Base-by-base conservation (phyloP, 2,113 vertebrate genomes). In the Callorhinus ursinus region DNA sequence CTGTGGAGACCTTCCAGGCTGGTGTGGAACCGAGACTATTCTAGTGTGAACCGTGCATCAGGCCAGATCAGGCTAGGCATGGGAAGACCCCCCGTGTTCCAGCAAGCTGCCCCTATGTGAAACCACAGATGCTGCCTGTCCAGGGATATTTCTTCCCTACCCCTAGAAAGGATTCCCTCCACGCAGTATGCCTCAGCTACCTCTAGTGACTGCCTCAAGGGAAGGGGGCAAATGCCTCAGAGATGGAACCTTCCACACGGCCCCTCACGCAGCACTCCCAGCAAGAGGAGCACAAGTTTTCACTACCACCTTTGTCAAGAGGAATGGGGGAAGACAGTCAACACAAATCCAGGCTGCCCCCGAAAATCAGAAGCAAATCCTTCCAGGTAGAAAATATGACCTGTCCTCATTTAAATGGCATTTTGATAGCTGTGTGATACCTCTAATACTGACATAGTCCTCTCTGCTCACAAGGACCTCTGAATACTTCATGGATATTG, bases 381-480 rank as follows among this genome's bases (percentile, higher is more conserved):
- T 86, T 86, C 28, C 49, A 80, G 55, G 61, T 67, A 28, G 65
- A 77, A 95, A 96, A 96, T 87, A 84, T 18, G 51, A 95, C 53
- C 83, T 77, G 67, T 74, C 33, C 55, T 82, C 88, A 51, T 33
- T 24, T 89, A 96, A 93, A 61, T 92, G 80, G 74, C 83, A 82
- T 96, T 92, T 92, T 84, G 72, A 89, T 83, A 18, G 51, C 84
- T 92, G n/a, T 92, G 84, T 71, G 51, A 93, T 33, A 59, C 63
- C 42, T 69, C 42, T 95, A 80, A 96, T 83, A 95, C 61, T 86
- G 91, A 97, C 67, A 83, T 55, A 88, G 87, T 82, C 85, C 82
- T 93, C 53, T 82, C 65, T 94, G 33, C 82, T 94, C 80, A 76
- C 89, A 90, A 93, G 33, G 55, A 79, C 6, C 79, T 95, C 87